A percentile compares a stretch with the other conserved stretches of the same genome.
Evolutionary conservation across 2,113 vertebrate genomes (phyloP).

Genomic region (Lates calcarifer): DNA sequence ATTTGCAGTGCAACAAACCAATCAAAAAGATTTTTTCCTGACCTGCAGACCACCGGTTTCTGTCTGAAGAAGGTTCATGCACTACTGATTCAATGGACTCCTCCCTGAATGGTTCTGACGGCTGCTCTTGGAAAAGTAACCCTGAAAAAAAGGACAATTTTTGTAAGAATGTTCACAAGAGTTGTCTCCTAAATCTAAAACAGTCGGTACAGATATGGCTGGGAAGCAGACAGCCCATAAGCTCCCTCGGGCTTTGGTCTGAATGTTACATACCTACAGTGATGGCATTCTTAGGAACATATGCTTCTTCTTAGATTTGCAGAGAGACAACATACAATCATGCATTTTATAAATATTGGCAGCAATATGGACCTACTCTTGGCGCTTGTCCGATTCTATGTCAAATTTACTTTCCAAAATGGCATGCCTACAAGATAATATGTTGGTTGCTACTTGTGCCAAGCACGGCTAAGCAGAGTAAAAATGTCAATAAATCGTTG

Average conservation of each 20-base stretch:
- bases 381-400: constrained; percentile 67
- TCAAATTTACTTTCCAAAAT: constrained; percentile 61
- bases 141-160: constrained; percentile 42
- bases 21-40: constrained; percentile 56
- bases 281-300: constrained; percentile 37
- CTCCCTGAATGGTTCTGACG: constrained; percentile 73
- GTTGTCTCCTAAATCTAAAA: constrained; percentile 66
- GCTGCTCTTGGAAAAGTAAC: constrained; percentile 64
- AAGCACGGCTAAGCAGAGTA: constrained; percentile 66
- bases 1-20: constrained; percentile 40
- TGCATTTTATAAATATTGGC: constrained; percentile 57
- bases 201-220: constrained; percentile 36
- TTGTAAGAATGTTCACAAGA: constrained; percentile 47
- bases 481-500: constrained; percentile 83
- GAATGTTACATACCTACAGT: constrained; percentile 37
- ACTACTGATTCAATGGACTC: constrained; percentile 65
- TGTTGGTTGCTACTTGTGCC: constrained; percentile 66
- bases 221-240: constrained; percentile 42
- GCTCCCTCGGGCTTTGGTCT: constrained; percentile 34
- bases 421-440: constrained; percentile 67
- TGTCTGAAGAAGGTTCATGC: constrained; percentile 76
- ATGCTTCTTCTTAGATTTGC: constrained; percentile 18
- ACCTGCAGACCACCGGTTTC: constrained; percentile 68
- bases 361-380: constrained; percentile 59
- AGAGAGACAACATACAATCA: constrained; percentile 32